phyloP scores from a whole-genome alignment of 2,113 vertebrate genomes.

The Mohoua ochrocephala region DNA sequence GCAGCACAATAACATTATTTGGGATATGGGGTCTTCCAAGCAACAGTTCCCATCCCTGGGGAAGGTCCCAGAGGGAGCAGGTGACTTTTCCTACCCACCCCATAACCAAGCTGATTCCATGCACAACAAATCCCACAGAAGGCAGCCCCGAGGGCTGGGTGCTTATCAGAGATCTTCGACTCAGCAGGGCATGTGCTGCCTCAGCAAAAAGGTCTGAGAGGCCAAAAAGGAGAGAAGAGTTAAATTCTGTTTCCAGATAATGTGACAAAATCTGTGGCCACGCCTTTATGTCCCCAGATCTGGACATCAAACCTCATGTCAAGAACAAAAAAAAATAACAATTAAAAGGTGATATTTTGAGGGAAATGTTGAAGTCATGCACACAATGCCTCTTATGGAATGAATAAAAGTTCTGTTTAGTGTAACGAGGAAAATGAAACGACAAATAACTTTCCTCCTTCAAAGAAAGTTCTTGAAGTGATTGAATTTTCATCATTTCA shows the following conservation, averaged over 20 bases:
- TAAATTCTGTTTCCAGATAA: not conserved
- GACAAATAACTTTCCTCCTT: not conserved
- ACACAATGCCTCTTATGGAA: not conserved
- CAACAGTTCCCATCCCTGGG: not conserved
- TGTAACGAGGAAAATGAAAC: not conserved
- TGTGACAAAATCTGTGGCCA: not conserved
- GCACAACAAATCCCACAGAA: not conserved
- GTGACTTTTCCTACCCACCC: not conserved
- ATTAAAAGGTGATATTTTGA: not conserved
- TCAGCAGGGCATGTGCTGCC: not conserved
- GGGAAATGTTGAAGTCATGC: not conserved
- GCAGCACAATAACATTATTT: not conserved
- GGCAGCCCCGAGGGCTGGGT: fast-evolving
- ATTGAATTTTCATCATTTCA: not conserved
- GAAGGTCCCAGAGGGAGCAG: not conserved
- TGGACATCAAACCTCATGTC: not conserved
- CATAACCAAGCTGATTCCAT: fast-evolving
- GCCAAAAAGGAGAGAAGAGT: not conserved
- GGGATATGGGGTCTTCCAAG: not conserved
- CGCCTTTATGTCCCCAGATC: not conserved
- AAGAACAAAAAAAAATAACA: not conserved
- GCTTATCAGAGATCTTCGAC: not conserved
- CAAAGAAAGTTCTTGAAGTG: not conserved
- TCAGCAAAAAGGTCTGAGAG: not conserved
- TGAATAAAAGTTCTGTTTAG: not conserved